A percentile compares a stretch with the other conserved stretches of the same genome.
Evolutionary conservation across 1,140 invertebrate species (phyloP).

Genomic region (Pissodes strobi): DNA sequence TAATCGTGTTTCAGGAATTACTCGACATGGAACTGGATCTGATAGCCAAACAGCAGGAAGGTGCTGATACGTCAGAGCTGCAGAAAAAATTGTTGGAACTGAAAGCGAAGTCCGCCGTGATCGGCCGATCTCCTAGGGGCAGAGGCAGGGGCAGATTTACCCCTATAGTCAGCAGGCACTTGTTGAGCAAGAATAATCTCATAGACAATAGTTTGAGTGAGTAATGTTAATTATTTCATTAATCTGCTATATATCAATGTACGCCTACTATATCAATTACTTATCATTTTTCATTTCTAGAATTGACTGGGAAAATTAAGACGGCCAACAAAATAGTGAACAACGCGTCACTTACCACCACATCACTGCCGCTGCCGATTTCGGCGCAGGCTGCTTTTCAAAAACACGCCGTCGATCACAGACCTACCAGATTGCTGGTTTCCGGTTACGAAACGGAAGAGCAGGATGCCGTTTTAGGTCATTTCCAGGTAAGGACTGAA

Average conservation of each 20-base stretch:
- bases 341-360: not conserved
- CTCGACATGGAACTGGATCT: slow-evolving; percentile 87
- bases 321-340: slow-evolving; percentile 32
- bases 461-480: slow-evolving; percentile 68
- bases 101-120: slow-evolving; percentile 56
- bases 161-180: slow-evolving; percentile 53
- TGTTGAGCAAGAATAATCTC: slow-evolving; percentile 52
- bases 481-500: slow-evolving; percentile 73
- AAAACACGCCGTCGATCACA: slow-evolving; percentile 73
- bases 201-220: slow-evolving; percentile 40
- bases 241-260: not conserved
- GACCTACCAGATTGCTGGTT: slow-evolving; percentile 78
- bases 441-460: slow-evolving; percentile 77
- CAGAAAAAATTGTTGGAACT: slow-evolving; percentile 74
- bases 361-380: slow-evolving; percentile 36
- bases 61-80: slow-evolving; percentile 71
- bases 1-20: slow-evolving; percentile 72
- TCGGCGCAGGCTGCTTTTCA: slow-evolving; percentile 45
- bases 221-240: not conserved
- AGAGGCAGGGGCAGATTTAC: slow-evolving; percentile 44
- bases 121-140: slow-evolving; percentile 22
- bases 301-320: slow-evolving; percentile 38
- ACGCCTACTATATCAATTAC: not conserved
- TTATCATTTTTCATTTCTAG: slow-evolving; percentile 20
- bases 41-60: slow-evolving; percentile 78